Evolutionary conservation across 2,888 invertebrate species (phyloP), one percentile per base, ranked within the genome.

Genomic region (Callyntrura guangdongensis): DNA sequence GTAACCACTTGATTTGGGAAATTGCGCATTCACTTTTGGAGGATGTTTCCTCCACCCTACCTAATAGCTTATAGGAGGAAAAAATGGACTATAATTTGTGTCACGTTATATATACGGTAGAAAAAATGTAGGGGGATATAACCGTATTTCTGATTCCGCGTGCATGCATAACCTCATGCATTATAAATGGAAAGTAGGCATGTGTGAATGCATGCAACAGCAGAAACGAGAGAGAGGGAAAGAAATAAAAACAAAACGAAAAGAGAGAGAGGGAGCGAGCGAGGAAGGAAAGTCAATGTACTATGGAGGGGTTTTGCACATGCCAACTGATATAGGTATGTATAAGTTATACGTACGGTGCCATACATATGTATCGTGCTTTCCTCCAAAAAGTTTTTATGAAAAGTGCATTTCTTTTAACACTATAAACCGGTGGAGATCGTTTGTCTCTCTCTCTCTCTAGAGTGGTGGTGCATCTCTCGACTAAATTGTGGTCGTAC

Each of bases 21-120:
- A 86, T 86, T 90, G 90, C 85, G 90, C 86, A 86, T 81, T 86
- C 27, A 56, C 79, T 79, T 79, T 79, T 79, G 56, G 79, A 59
- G n/a, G 36, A 56, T 56, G 79, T 79, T 79, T 56, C 79, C 53
- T 79, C 79, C 59, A 79, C 79, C 17, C 53, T n/a, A 25, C 6
- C 9, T 2, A 49, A 74, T 74, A 69, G 17, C n/a, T 47, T 74
- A 20, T 64, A 64, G 12, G 9, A 64, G 61, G 8, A 22, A 22
- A 17, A 17, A 17, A 59, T 4, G 17, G 22, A 9, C 36, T 36
- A 36, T 36, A 36, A 36, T 36, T 36, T 36, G 36, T 36, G 61
- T 17, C 17, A 64, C 61, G 61, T 64, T 49, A 77, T 49, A 53
- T 77, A 64, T 14, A 56, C 17, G 20, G 56, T n/a, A n/a, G n/a